phyloP scores from a whole-genome alignment of 2,888 invertebrate species.

The Amaurobius ferox region DNA sequence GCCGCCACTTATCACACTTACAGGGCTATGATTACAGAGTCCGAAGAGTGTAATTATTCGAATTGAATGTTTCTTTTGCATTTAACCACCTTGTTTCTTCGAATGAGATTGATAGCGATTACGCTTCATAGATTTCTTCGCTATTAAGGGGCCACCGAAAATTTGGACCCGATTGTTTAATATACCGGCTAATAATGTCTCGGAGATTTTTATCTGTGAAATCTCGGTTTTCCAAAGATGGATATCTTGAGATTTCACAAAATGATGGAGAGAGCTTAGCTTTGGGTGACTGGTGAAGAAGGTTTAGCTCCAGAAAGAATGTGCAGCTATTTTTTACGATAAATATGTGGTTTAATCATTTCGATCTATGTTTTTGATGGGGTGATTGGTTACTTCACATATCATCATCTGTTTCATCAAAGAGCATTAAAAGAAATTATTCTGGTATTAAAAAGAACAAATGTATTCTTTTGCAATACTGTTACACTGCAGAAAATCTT shows the following conservation, averaged over 20 bases:
- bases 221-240: not conserved
- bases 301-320: not conserved
- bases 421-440: not conserved
- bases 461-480: no score
- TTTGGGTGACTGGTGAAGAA: not conserved
- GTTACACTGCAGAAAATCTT: no score
- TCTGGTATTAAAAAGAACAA: no score
- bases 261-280: not conserved
- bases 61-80: slow-evolving; percentile 43
- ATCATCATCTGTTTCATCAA: not conserved
- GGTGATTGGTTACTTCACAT: not conserved
- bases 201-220: slow-evolving; percentile 15
- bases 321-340: not conserved
- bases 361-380: not conserved
- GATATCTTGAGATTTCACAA: slow-evolving; percentile 1
- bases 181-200: slow-evolving; percentile 44
- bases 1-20: slow-evolving; percentile 35
- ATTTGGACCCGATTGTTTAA: slow-evolving; percentile 40
- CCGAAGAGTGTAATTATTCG: slow-evolving; percentile 55
- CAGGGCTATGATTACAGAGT: slow-evolving; percentile 46
- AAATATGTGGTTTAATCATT: not conserved
- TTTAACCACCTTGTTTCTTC: slow-evolving; percentile 50
- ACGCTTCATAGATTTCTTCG: not conserved
- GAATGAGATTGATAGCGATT: slow-evolving; percentile 61
- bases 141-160: slow-evolving; percentile 5